A percentile compares a stretch with the other conserved stretches of the same genome.
phyloP scores from a whole-genome alignment of 2,113 vertebrate species.

The Marmota flaviventris region DNA sequence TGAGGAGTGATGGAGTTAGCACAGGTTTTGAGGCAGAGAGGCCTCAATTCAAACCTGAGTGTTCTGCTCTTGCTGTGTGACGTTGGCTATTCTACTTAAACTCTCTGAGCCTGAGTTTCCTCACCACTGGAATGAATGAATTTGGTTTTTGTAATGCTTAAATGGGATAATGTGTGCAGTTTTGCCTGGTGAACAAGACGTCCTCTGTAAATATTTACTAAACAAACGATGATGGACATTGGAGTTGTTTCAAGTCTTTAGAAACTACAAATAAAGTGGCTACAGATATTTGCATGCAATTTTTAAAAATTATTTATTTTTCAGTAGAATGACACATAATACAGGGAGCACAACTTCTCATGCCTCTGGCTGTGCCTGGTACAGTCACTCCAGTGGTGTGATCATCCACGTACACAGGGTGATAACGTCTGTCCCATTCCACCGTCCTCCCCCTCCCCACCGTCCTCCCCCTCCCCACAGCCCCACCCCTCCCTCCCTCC shows the following conservation, averaged over 20 bases:
- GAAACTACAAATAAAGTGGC: neutral
- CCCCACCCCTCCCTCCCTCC: no score
- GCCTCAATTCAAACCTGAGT: neutral
- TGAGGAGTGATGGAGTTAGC: accelerated
- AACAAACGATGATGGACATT: neutral
- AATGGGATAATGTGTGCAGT: neutral
- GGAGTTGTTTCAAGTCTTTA: neutral
- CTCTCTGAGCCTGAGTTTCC: neutral
- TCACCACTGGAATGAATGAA: neutral
- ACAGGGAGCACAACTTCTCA: no score
- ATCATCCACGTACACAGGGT: no score
- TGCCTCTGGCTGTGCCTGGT: no score
- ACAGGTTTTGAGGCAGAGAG: neutral
- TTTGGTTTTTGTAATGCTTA: neutral
- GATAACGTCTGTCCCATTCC: no score
- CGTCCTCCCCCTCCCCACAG: no score
- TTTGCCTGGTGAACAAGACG: neutral
- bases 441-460: no score
- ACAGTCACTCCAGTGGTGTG: no score
- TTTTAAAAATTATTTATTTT: no score
- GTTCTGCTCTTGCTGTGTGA: neutral
- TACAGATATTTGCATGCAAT: no score
- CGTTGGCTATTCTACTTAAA: neutral
- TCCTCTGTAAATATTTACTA: neutral
- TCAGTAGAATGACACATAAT: no score